Evolutionary conservation across 2,113 vertebrate species (phyloP).

Genomic region (Geococcyx californianus): DNA sequence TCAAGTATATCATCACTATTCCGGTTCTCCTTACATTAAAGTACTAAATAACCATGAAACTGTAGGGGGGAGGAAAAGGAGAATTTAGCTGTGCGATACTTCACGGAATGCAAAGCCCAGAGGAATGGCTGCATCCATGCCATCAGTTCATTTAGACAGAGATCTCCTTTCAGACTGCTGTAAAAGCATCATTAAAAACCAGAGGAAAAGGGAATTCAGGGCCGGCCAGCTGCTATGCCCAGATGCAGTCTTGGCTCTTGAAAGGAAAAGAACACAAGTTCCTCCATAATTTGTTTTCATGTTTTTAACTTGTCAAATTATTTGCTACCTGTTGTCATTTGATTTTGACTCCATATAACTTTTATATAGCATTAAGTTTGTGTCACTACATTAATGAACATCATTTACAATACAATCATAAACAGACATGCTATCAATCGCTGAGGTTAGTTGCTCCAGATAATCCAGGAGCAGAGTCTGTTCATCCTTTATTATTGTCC

Average conservation of each 20-base stretch:
- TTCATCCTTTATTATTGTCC: not conserved
- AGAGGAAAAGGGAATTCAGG: not conserved
- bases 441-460: not conserved
- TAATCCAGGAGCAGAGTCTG: not conserved
- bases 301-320: not conserved
- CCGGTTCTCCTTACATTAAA: not conserved
- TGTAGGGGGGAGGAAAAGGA: not conserved
- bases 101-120: not conserved
- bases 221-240: slow-evolving; percentile 21
- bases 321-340: not conserved
- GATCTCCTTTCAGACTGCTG: not conserved
- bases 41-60: not conserved
- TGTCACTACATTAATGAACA: not conserved
- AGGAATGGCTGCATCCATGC: not conserved
- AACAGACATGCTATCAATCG: not conserved
- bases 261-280: not conserved
- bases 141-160: not conserved
- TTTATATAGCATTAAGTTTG: not conserved
- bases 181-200: slow-evolving; percentile 5
- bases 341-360: not conserved
- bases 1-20: not conserved
- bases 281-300: not conserved
- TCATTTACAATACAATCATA: not conserved
- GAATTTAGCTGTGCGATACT: not conserved
- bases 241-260: not conserved